These are phyloP conservation scores for Epirrhoe alternata DNA, from an alignment of 2,888 invertebrate species.

Conservation along the genomic window DNA sequence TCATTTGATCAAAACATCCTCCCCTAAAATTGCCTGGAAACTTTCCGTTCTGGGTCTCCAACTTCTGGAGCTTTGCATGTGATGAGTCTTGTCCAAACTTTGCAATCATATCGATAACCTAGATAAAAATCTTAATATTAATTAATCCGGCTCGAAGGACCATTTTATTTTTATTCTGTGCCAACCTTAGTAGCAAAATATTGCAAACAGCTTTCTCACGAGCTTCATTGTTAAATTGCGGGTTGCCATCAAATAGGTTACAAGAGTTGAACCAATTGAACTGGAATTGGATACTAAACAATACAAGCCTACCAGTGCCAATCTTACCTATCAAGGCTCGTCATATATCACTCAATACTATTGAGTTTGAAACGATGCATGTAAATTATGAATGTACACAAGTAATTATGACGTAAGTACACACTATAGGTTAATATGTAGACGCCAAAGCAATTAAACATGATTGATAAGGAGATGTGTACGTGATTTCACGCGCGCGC, in stretches of 20 bases:
- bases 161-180: background rate
- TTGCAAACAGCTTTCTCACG: constrained; percentile 5
- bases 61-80: too few species aligned
- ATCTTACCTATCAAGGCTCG: constrained; percentile 1
- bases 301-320: constrained; percentile 9
- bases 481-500: constrained; percentile 63
- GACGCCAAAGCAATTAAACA: constrained; percentile 51
- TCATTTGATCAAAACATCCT: too few species aligned
- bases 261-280: constrained; percentile 16
- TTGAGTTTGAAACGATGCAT: constrained; percentile 3
- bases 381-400: constrained; percentile 25
- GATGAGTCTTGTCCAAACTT: background rate
- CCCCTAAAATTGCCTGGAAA: too few species aligned
- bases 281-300: constrained; percentile 13
- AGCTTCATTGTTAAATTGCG: constrained; percentile 11
- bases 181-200: background rate
- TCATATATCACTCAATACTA: constrained; percentile 4
- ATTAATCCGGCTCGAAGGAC: constrained; percentile 17
- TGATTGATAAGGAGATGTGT: constrained; percentile 70
- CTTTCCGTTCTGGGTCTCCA: too few species aligned
- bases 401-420: constrained; percentile 28
- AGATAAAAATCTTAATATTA: background rate
- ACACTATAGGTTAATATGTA: constrained; percentile 23
- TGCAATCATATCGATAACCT: background rate
- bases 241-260: background rate